Conservation (phyloP, 1,140 invertebrate genomes). For the Cepaea nemoralis region DNA sequence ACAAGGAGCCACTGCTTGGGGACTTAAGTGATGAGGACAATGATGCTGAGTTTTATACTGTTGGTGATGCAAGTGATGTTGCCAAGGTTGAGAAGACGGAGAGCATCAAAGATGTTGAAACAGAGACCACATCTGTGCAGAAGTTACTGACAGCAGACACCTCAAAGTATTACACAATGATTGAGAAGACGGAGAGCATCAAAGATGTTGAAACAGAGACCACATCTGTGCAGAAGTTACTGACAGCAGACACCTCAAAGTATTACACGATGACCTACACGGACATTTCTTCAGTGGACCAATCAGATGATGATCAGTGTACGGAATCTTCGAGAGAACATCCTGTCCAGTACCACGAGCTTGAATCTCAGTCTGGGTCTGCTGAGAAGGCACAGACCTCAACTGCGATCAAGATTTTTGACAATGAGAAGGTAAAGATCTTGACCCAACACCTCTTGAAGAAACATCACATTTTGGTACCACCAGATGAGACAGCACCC, state of each 20-base stretch:
- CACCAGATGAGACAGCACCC: too few relatives aligned
- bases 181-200: neutral
- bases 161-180: neutral
- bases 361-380: neutral
- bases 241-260: neutral
- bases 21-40: neutral
- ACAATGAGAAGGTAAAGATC: neutral
- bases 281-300: constrained; percentile 8
- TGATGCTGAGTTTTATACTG: neutral
- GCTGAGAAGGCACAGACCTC: neutral
- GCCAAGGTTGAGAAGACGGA: neutral
- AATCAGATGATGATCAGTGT: neutral
- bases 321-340: neutral
- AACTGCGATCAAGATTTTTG: too few relatives aligned
- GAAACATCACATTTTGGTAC: neutral
- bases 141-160: neutral
- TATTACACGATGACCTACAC: neutral
- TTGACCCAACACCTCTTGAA: neutral
- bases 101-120: neutral
- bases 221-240: neutral
- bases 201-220: neutral
- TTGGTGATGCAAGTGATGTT: neutral
- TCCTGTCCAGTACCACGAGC: neutral
- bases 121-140: neutral
- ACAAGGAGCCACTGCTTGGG: neutral